Conservation (phyloP, 2,113 vertebrate species). For the Asarcornis scutulata region DNA sequence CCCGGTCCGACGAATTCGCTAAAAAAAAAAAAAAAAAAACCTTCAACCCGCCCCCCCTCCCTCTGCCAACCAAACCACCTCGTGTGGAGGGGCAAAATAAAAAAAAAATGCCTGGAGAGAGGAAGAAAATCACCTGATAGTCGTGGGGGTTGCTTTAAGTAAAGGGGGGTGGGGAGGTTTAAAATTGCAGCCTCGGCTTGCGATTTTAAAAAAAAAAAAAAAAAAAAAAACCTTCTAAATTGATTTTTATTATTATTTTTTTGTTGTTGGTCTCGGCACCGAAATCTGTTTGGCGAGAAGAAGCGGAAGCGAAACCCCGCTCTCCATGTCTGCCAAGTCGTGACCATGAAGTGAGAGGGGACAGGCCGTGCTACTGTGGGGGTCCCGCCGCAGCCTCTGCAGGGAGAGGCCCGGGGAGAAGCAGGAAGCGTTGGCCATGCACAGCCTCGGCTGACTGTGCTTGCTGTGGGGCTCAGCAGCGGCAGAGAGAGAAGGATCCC, state of each 20-base stretch:
- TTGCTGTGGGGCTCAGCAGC: not conserved
- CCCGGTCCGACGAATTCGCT: not conserved
- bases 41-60: slow-evolving; percentile 15
- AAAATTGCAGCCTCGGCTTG: not conserved
- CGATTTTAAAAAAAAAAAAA: not conserved
- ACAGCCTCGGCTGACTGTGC: slow-evolving; percentile 38
- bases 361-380: not conserved
- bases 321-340: slow-evolving; percentile 52
- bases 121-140: slow-evolving; percentile 64
- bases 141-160: not conserved
- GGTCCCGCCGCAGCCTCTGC: slow-evolving; percentile 14
- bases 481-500: slow-evolving; percentile 24
- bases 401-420: not conserved
- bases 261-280: not conserved
- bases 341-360: slow-evolving; percentile 70
- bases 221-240: not conserved
- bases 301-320: not conserved
- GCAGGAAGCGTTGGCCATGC: slow-evolving; percentile 56
- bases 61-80: not conserved
- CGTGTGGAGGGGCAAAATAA: not conserved
- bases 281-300: not conserved
- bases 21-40: slow-evolving; percentile 24
- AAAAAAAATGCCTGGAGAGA: slow-evolving; percentile 70
- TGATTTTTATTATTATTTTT: not conserved
- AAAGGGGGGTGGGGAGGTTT: not conserved